Evolutionary conservation across 2,113 vertebrate genomes (phyloP).

Genomic region (Hipposideros armiger): DNA sequence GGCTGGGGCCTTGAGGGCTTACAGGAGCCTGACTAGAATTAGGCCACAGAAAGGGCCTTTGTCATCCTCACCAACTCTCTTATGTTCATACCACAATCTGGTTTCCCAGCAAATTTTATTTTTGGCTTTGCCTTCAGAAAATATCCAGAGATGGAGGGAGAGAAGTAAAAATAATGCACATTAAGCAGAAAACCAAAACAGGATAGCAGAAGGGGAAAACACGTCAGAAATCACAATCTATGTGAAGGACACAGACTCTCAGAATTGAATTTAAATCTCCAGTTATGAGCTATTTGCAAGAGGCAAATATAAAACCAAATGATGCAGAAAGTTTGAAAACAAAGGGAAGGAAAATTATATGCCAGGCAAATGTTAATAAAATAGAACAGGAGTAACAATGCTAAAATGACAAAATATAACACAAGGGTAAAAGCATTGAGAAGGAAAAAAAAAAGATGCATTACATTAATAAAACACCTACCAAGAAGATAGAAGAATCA

Average conservation of each 20-base stretch:
- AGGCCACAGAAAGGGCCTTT: not conserved
- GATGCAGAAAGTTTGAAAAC: slow-evolving; percentile 41
- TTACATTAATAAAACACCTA: slow-evolving; percentile 10
- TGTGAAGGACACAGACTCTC: not conserved
- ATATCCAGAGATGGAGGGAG: not conserved
- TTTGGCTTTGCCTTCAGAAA: not conserved
- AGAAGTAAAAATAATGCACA: not conserved
- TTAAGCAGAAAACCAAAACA: not conserved
- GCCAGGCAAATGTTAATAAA: slow-evolving; percentile 51
- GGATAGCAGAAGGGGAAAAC: not conserved
- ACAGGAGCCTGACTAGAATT: not conserved
- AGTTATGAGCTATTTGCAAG: slow-evolving; percentile 12
- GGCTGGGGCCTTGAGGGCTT: not conserved
- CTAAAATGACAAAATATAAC: slow-evolving; percentile 57
- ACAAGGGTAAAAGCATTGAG: slow-evolving; percentile 9
- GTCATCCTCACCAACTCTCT: not conserved
- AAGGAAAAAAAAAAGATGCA: slow-evolving; percentile 28
- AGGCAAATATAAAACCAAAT: slow-evolving; percentile 53
- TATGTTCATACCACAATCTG: not conserved
- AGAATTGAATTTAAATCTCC: slow-evolving; percentile 41
- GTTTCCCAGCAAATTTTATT: not conserved
- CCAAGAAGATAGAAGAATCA: slow-evolving; percentile 26
- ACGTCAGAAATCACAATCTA: not conserved
- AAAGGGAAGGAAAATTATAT: slow-evolving; percentile 56
- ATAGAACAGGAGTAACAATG: slow-evolving; percentile 10